phyloP scores from a whole-genome alignment of 2,888 invertebrate species.

The Agrochola lychnidis region DNA sequence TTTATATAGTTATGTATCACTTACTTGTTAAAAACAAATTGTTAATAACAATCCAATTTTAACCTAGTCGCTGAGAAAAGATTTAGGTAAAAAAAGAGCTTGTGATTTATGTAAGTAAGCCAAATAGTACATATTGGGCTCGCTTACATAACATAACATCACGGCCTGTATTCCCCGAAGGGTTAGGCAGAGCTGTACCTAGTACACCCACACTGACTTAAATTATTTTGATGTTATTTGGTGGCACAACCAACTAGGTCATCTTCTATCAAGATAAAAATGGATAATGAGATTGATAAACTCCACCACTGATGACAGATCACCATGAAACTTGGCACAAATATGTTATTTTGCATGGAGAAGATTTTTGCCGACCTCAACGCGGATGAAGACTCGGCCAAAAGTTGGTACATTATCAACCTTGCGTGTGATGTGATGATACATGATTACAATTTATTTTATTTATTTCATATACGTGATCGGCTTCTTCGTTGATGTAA shows the following conservation, averaged over 20 bases:
- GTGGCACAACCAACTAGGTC: not conserved
- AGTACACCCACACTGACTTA: not conserved
- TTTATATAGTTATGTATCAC: not conserved
- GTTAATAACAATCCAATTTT: not conserved
- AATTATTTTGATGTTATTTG: constrained; percentile 1
- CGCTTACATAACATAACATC: too few relatives aligned
- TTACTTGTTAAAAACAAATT: not conserved
- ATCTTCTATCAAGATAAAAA: not conserved
- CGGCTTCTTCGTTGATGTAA: too few relatives aligned
- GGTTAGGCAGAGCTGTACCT: too few relatives aligned
- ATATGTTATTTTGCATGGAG: not conserved
- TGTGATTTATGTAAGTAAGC: not conserved
- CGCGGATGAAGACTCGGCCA: not conserved
- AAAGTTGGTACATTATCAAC: not conserved
- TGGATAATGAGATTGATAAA: not conserved
- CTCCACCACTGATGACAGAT: not conserved
- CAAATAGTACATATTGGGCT: not conserved
- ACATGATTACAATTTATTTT: not conserved
- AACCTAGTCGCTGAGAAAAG: not conserved
- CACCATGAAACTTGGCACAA: not conserved
- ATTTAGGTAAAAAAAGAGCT: not conserved
- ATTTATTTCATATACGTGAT: not conserved
- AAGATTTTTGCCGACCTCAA: not conserved
- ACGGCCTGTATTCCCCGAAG: too few relatives aligned
- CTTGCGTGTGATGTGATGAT: not conserved